Percentiles rank a stretch among this genome's conserved stretches.
phyloP scores from a whole-genome alignment of 1,140 invertebrate species.

The Heterodera schachtii region DNA sequence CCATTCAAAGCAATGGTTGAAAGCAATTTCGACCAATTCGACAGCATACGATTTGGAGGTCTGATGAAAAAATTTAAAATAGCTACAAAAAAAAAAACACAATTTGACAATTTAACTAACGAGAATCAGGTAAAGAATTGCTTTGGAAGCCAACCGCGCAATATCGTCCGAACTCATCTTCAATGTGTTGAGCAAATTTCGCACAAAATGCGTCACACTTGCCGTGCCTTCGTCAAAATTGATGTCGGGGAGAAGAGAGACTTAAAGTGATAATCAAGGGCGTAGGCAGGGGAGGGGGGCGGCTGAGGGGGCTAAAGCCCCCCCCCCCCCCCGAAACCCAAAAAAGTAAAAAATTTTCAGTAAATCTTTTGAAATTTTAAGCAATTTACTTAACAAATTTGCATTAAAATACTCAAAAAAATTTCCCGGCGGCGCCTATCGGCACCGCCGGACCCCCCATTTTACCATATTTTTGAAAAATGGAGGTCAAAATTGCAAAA shows the following conservation, averaged over 20 bases:
- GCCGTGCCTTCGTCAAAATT: slow-evolving; percentile 38
- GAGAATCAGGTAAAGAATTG: slow-evolving; percentile 53
- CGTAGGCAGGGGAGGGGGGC: no score
- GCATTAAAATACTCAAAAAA: no score
- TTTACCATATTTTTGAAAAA: no score
- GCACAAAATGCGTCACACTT: slow-evolving; percentile 41
- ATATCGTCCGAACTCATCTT: slow-evolving; percentile 34
- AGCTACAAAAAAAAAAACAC: neutral
- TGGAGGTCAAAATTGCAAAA: no score
- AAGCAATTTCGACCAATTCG: slow-evolving; percentile 52
- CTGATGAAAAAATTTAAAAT: slow-evolving; percentile 14
- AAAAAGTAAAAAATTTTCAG: no score
- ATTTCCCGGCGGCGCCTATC: no score
- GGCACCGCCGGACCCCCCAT: no score
- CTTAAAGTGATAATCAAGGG: slow-evolving; percentile 45
- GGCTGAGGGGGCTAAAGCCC: no score
- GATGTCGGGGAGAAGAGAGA: slow-evolving; percentile 42
- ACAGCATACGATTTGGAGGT: slow-evolving; percentile 57
- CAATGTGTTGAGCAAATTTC: slow-evolving; percentile 50
- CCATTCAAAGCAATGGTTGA: slow-evolving; percentile 52
- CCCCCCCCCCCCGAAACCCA: no score
- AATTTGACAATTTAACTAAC: slow-evolving; percentile 36
- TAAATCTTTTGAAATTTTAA: no score
- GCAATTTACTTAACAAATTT: no score
- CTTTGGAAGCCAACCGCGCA: slow-evolving; percentile 45